Evolutionary conservation across 2,888 invertebrate species (phyloP).

Genomic region (Harpalus rufipes): DNA sequence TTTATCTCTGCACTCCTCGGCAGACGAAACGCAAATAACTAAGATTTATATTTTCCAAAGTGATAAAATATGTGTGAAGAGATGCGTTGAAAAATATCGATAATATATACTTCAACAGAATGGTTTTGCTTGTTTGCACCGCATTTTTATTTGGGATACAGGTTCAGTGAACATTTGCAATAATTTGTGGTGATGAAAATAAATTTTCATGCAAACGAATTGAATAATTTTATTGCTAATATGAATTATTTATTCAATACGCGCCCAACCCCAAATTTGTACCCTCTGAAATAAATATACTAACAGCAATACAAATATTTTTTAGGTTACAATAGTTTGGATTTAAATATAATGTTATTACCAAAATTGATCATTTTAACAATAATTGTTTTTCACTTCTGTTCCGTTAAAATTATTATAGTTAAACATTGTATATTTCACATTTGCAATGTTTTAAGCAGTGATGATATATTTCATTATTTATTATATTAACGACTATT

Average conservation of each 20-base stretch:
- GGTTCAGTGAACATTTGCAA: neutral
- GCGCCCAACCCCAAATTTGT: too few species aligned
- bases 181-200: neutral
- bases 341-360: too few species aligned
- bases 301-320: too few species aligned
- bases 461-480: too few species aligned
- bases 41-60: conserved; percentile 12
- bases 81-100: neutral
- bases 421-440: too few species aligned
- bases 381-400: too few species aligned
- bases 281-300: too few species aligned
- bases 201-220: neutral
- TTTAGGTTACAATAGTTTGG: too few species aligned
- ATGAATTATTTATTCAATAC: neutral
- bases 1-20: conserved; percentile 19
- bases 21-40: conserved; percentile 6
- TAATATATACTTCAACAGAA: neutral
- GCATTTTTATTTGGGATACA: neutral
- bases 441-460: too few species aligned
- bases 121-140: neutral
- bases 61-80: conserved; percentile 21
- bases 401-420: too few species aligned
- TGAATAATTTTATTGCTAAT: neutral
- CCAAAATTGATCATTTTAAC: too few species aligned
- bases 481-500: too few species aligned